phyloP scores from a whole-genome alignment of 1,140 invertebrate genomes.

The Phymorhynchus buccinoides region DNA sequence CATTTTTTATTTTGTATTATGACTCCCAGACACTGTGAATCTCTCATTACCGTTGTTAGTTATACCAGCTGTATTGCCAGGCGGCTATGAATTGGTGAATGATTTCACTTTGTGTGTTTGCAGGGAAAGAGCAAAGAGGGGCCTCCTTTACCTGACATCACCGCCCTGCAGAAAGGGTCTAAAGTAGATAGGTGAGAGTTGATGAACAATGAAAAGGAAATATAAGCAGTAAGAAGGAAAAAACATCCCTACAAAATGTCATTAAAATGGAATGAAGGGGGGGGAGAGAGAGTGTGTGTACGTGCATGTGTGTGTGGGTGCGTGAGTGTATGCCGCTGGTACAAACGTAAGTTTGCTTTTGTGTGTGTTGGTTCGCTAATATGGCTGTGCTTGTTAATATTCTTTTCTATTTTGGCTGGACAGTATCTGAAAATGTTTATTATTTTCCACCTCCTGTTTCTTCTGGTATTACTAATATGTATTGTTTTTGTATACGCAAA shows the following conservation, averaged over 20 bases:
- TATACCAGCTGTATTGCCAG: no score
- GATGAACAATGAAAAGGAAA: not conserved
- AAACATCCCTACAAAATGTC: no score
- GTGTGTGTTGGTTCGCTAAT: not conserved
- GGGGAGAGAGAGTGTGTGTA: not conserved
- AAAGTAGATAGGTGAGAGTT: slow-evolving; percentile 88
- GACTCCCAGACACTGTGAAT: no score
- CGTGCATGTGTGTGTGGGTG: not conserved
- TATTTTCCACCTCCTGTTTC: no score
- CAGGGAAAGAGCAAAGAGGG: slow-evolving; percentile 87
- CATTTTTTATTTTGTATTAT: no score
- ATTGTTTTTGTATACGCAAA: no score
- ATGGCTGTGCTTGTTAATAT: not conserved
- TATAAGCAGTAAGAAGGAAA: no score
- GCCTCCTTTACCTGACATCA: slow-evolving; percentile 82
- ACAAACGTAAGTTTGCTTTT: not conserved
- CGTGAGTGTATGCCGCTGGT: not conserved
- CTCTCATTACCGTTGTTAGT: no score
- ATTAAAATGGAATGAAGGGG: not conserved
- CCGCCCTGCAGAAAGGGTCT: slow-evolving; percentile 98
- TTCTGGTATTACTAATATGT: no score
- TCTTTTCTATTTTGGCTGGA: no score
- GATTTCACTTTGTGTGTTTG: slow-evolving; percentile 38
- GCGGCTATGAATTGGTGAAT: no score
- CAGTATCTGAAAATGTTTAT: no score